A percentile compares a stretch with the other conserved stretches of the same genome.
phyloP scores from a whole-genome alignment of 2,888 invertebrate species.

The Drosophila kuntzei region DNA sequence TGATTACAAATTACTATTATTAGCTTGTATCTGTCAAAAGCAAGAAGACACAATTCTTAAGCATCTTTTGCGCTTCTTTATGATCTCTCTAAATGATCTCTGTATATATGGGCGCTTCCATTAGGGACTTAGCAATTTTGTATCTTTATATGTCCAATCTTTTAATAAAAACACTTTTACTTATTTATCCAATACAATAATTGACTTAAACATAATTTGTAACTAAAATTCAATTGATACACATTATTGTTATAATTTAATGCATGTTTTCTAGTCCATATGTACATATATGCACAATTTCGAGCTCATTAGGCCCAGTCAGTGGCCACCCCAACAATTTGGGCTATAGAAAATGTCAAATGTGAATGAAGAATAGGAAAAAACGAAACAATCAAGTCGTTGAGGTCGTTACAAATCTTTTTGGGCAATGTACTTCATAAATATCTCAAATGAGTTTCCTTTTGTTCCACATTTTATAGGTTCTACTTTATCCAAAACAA shows the following conservation, averaged over 20 bases:
- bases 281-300: conserved; percentile 31
- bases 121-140: no score
- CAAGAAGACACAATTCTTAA: neutral
- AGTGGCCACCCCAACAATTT: conserved; percentile 30
- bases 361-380: conserved; percentile 3
- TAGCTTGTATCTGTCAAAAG: neutral
- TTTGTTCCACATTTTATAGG: conserved; percentile 72
- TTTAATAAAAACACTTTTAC: neutral
- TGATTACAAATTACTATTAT: conserved; percentile 6
- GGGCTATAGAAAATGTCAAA: conserved; percentile 20
- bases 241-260: conserved; percentile 22
- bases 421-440: conserved; percentile 73
- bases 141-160: no score
- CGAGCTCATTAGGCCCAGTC: conserved; percentile 55
- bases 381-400: conserved; percentile 36
- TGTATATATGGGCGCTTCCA: no score
- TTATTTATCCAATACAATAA: conserved; percentile 3
- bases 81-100: neutral
- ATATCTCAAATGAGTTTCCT: conserved; percentile 76
- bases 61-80: neutral
- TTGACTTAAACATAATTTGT: conserved; percentile 2
- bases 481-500: conserved; percentile 36
- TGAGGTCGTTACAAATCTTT: conserved; percentile 64
- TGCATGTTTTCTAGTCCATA: neutral
- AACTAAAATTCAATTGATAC: conserved; percentile 16